Evolutionary conservation across 2,888 invertebrate species (phyloP), one percentile per base, ranked within the genome.

Genomic region (Drosophila meridiana): DNA sequence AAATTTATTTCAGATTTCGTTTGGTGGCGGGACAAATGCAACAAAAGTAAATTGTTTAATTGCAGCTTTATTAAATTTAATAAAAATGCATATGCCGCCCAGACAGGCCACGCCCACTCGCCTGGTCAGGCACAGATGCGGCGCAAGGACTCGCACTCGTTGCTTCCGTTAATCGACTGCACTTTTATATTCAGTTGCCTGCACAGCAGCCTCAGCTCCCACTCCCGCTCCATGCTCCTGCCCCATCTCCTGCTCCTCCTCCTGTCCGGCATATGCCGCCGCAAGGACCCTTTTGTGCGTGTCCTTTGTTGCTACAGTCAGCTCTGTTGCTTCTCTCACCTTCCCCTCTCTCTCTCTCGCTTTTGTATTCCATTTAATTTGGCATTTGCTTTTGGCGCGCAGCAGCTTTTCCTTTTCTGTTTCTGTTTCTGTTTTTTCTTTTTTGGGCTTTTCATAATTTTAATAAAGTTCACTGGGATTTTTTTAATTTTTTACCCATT

Each of bases 21-120:
- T 52, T 52, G 62, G 14, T 48, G 59, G 28, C 73, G 65, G 65
- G 80, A 73, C 78, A 80, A 80, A 78, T 76, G 80, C 66, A 73
- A 78, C 74, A 81, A 78, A 60, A 64, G 78, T 80, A 81, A 80
- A 80, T 80, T 81, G 80, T 80, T 80, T 80, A 80, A 80, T 80
- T 86, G 85, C 83, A 85, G 82, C 83, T 89, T 87, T 89, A 86
- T 86, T 87, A 84, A 86, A 86, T 86, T 86, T 86, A 73, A 86
- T 87, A 89, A 87, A 86, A 82, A 84, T 82, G 89, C 89, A 83
- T 81, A 79, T 77, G 87, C 66, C 47, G 53, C 40, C 43, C 56
- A 74, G 76, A 83, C 77, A 62, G 53, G 78, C 57, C 76, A 77
- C 76, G 87, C 83, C 87, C 70, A 67, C 63, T 13, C n/a, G 36